Evolutionary conservation across 2,888 invertebrate species (phyloP), one percentile per base, ranked within the genome.

Genomic region (Trachelus troglodyta): DNA sequence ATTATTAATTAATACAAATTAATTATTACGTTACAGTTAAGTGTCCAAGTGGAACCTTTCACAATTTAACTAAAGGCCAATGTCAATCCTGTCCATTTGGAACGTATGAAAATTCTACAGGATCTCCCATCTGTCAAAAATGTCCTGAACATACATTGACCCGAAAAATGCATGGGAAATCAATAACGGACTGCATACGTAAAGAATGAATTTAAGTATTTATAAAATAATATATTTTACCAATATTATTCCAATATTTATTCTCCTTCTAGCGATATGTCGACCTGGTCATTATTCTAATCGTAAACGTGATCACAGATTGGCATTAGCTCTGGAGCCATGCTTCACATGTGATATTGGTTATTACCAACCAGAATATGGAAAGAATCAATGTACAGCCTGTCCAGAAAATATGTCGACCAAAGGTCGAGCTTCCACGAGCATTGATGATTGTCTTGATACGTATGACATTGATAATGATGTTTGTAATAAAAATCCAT

Each of bases 31-130:
- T 87, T 89, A 12, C 86, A 94, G 95, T 95, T 11, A 93, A 93
- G 87, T 95, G 95, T 87, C 94, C 95, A 3, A 90, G 92, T 81
- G 95, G 95, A 23, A 94, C 95, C 0, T 94, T 94, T 87, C 94
- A 94, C 87, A 93, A 94, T 87, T 89, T 91, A 4, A 92, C 92
- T 0, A 90, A 87, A 9, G 92, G 92, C 81, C 89, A 88, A n/a
- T 95, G 95, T 83, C 93, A 93, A 80, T 92, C 93, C 40, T 95
- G 95, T 86, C 91, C 92, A 12, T 89, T 93, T 76, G 95, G 95
- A 3, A 92, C 92, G n/a, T 95, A 94, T 85, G 95, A 94, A 83
- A 92, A 93, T 37, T 84, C 90, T 69, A 91, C 92, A 56, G 95
- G 94, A 3, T 93, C 94, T 79, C 88, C 90, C 0, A 87, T 91